These are phyloP conservation scores for Telmatherina bonti DNA, from an alignment of 2,797 vertebrate genomes.

Conservation along the genomic window DNA sequence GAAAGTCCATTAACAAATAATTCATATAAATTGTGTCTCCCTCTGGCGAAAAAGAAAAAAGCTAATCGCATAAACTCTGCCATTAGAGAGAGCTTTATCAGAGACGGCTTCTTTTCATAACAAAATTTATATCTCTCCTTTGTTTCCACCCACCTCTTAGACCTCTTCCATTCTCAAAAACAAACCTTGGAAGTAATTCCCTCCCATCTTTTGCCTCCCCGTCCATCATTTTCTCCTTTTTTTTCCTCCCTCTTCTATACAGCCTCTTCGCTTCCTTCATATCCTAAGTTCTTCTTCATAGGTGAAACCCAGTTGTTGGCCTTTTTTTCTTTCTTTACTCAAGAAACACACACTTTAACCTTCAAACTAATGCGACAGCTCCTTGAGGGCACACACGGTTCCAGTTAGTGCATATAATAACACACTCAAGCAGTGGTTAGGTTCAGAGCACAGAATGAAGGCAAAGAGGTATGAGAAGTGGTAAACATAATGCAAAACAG, in stretches of 20 bases:
- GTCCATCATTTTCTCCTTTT: conserved; percentile 10
- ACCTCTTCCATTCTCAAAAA: conserved; percentile 33
- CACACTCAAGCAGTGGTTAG: conserved; percentile 24
- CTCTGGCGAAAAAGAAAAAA: conserved; percentile 39
- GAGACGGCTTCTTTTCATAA: conserved; percentile 33
- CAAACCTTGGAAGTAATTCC: conserved; percentile 27
- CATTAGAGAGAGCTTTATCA: conserved; percentile 33
- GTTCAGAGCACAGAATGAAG: conserved; percentile 26
- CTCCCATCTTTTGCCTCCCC: not conserved
- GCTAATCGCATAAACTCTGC: conserved; percentile 35
- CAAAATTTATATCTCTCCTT: conserved; percentile 35
- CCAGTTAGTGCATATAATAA: conserved; percentile 47
- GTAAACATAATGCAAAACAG: not conserved
- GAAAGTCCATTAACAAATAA: conserved; percentile 25
- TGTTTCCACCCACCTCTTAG: conserved; percentile 20
- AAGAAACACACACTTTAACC: not conserved
- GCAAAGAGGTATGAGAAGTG: conserved; percentile 18
- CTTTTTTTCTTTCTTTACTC: not conserved
- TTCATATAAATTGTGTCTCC: conserved; percentile 23
- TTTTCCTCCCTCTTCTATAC: conserved; percentile 4
- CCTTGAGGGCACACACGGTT: conserved; percentile 38
- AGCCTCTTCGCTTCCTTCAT: not conserved
- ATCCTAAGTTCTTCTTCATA: conserved; percentile 12
- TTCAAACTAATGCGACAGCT: conserved; percentile 24
- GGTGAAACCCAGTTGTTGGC: conserved; percentile 18